Base-by-base conservation (phyloP, 2,113 vertebrate genomes). In the Rhineura floridana region DNA sequence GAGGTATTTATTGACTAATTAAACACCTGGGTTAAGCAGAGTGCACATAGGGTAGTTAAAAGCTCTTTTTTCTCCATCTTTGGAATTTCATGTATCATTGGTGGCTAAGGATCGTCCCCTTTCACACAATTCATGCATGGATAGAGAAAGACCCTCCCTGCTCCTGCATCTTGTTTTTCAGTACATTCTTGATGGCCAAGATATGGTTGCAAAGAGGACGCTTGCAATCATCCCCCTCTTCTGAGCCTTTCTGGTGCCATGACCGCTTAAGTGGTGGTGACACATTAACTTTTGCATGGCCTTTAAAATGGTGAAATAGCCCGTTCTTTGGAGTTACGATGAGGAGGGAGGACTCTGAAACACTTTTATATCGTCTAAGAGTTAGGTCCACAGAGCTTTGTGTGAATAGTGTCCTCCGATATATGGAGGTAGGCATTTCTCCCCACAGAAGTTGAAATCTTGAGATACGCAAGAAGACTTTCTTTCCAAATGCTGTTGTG, bases 1-100 rank as follows among this genome's bases (percentile, higher is more conserved):
- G 69, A 90, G 93, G 93, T 81, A n/a, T 70, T 70, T n/a, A 79
- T 33, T 86, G 89, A 67, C 42, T 84, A 82, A 91, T 93, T 91
- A 92, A 87, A 88, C 72, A 39, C 86, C 92, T 81, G 80, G 79
- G 72, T n/a, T 93, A 91, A 69, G 8, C 76, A 91, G 65, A 42
- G 76, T 90, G 83, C 76, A 86, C 82, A 70, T 70, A 39, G 12
- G 79, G 36, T 86, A 89, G 90, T 73, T 33, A 67, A 93, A 92
- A 55, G 81, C 46, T 80, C 55, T 9, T 52, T 84, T 91, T 25
- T 15, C 59, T 62, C 80, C 9, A 15, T 39, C 52, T 63, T 63
- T 36, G 1, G 76, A 63, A 59, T 88, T 93, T 91, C 76, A 93
- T 63, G 62, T 42, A 83, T 77, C 42, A 33, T 59, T 89, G 78